phyloP scores from a whole-genome alignment of 2,113 vertebrate species.

The Aptenodytes patagonicus region DNA sequence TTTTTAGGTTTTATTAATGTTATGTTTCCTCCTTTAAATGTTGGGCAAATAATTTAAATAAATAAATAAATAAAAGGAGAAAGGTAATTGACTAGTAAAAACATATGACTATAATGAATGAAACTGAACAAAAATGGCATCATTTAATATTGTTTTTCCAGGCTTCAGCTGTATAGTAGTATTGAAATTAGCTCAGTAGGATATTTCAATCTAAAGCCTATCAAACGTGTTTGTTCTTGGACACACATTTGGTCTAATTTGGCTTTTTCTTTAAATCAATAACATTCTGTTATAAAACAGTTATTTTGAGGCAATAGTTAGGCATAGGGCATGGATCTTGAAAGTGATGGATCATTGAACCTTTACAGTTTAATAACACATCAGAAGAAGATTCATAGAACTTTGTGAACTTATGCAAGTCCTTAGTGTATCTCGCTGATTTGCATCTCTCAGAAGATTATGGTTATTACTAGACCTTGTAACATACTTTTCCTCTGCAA shows the following conservation, averaged over 20 bases:
- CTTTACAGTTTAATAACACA: neutral
- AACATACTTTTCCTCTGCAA: neutral
- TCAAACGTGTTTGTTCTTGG: neutral
- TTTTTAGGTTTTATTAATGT: neutral
- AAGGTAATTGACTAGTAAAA: neutral
- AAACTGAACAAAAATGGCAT: neutral
- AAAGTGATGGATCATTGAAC: neutral
- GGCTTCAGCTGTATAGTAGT: neutral
- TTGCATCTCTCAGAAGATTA: slow-evolving; percentile 18
- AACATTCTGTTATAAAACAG: neutral
- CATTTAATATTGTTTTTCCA: neutral
- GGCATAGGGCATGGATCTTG: neutral
- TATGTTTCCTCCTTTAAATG: neutral
- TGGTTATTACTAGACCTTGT: slow-evolving; percentile 21
- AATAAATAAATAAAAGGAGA: neutral
- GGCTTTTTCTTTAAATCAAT: neutral
- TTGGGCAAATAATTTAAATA: neutral
- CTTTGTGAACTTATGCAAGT: neutral
- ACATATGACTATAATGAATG: neutral
- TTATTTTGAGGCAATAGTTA: neutral
- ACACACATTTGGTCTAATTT: neutral
- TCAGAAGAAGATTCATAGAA: neutral
- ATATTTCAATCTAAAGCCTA: neutral
- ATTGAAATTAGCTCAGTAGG: neutral
- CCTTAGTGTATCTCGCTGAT: neutral